phyloP scores from a whole-genome alignment of 2,797 vertebrate genomes.

The Nannoperca obscura region DNA sequence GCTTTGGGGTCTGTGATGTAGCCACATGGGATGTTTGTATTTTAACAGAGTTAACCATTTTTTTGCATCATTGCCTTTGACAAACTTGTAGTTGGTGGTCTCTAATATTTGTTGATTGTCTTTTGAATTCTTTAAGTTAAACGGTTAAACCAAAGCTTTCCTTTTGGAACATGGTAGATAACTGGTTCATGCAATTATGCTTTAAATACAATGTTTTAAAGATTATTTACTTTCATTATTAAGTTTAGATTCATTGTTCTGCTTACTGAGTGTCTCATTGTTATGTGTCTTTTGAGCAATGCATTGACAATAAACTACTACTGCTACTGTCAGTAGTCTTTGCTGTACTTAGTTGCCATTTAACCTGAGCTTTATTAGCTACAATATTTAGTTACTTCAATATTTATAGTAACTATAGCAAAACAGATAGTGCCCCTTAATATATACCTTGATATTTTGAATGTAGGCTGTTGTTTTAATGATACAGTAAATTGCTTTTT shows the following conservation, averaged over 20 bases:
- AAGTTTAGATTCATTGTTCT: not conserved
- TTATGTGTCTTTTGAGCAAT: not conserved
- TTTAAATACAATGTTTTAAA: slow-evolving; percentile 15
- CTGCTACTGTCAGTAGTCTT: not conserved
- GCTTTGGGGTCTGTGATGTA: slow-evolving; percentile 25
- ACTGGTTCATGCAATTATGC: not conserved
- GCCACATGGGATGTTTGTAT: slow-evolving; percentile 26
- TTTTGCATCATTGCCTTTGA: slow-evolving; percentile 30
- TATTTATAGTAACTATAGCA: not conserved
- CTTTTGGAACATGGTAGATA: not conserved
- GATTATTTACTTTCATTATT: slow-evolving; percentile 9
- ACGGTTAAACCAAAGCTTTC: not conserved
- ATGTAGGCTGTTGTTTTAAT: not conserved
- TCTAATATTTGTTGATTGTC: slow-evolving; percentile 6
- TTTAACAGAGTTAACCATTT: slow-evolving; percentile 16
- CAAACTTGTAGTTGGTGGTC: not conserved
- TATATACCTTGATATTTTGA: not conserved
- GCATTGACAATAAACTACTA: not conserved
- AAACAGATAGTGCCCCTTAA: not conserved
- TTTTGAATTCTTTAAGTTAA: slow-evolving; percentile 15
- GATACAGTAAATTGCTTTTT: not conserved
- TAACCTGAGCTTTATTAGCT: not conserved
- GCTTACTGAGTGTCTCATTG: not conserved
- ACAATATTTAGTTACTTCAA: not conserved
- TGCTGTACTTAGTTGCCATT: not conserved